These are phyloP conservation scores for Anoplophora glabripennis DNA, from an alignment of 1,140 invertebrate species.

Conservation along the genomic window DNA sequence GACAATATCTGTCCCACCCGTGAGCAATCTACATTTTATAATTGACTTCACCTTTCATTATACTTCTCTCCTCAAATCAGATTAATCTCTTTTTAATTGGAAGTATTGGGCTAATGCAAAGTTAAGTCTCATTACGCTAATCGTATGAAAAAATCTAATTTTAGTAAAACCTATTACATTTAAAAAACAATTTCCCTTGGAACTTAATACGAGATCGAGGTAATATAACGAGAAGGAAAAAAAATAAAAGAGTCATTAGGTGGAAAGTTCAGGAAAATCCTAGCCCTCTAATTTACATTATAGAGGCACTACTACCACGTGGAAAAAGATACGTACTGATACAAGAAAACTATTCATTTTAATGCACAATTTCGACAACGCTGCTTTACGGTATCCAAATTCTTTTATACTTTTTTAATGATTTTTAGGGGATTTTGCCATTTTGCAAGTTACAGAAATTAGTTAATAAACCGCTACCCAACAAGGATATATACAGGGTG, in stretches of 20 bases:
- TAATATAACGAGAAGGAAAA: slow-evolving; percentile 4
- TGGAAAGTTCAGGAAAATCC: no score
- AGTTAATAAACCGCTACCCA: no score
- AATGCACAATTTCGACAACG: no score
- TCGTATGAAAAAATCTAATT: not conserved
- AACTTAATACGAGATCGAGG: not conserved
- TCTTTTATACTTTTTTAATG: no score
- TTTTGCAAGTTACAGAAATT: no score
- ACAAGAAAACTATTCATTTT: no score
- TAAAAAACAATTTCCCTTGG: slow-evolving; percentile 18
- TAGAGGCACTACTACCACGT: slow-evolving; percentile 4
- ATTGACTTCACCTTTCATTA: no score
- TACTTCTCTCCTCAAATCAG: not conserved
- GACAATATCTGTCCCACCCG: no score
- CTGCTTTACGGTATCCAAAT: no score
- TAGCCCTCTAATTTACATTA: not conserved
- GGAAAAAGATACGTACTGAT: slow-evolving; percentile 8
- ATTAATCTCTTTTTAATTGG: slow-evolving; percentile 2
- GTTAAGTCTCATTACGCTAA: not conserved
- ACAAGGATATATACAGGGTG: no score
- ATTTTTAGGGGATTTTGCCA: no score
- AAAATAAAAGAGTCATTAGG: slow-evolving; percentile 23
- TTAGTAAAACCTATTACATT: slow-evolving; percentile 18
- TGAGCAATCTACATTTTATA: no score
- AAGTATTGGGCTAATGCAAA: not conserved